These are phyloP conservation scores for Andrena fulva DNA, from an alignment of 2,888 invertebrate species.

Conservation along the genomic window DNA sequence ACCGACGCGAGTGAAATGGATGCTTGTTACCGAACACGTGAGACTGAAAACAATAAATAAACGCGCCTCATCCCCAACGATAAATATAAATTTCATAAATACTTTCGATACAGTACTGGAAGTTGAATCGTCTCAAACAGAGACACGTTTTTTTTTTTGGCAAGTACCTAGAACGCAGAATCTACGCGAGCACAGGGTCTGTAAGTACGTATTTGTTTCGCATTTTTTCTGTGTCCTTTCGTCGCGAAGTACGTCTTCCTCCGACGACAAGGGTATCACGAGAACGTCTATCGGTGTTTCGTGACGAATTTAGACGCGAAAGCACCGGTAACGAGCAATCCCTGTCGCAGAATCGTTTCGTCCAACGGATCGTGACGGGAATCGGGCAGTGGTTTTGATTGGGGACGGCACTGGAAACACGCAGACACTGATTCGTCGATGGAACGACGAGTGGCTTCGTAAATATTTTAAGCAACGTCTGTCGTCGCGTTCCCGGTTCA, in stretches of 20 bases:
- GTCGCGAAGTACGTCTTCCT: background rate
- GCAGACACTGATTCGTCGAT: background rate
- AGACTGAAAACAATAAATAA: constrained; percentile 18
- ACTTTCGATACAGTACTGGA: background rate
- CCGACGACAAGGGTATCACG: background rate
- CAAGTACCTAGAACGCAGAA: background rate
- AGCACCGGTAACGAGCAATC: constrained; percentile 51
- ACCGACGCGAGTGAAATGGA: constrained; percentile 34
- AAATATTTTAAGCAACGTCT: constrained; percentile 38
- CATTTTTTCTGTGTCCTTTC: background rate
- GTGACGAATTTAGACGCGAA: constrained; percentile 26
- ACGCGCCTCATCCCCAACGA: background rate
- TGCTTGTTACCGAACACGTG: constrained; percentile 37
- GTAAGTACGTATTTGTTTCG: background rate
- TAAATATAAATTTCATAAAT: constrained; percentile 28
- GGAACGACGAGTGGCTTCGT: constrained; percentile 33
- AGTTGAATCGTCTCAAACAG: background rate
- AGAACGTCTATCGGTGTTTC: constrained; percentile 21
- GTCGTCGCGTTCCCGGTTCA: background rate
- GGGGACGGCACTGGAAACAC: constrained; percentile 36
- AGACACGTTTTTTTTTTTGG: background rate
- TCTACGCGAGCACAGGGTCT: background rate
- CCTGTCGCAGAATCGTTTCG: constrained; percentile 22
- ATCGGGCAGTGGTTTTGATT: constrained; percentile 38
- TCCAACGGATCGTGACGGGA: constrained; percentile 53